phyloP scores from a whole-genome alignment of 1,140 invertebrate species.

The Leptinotarsa undecemlineata region DNA sequence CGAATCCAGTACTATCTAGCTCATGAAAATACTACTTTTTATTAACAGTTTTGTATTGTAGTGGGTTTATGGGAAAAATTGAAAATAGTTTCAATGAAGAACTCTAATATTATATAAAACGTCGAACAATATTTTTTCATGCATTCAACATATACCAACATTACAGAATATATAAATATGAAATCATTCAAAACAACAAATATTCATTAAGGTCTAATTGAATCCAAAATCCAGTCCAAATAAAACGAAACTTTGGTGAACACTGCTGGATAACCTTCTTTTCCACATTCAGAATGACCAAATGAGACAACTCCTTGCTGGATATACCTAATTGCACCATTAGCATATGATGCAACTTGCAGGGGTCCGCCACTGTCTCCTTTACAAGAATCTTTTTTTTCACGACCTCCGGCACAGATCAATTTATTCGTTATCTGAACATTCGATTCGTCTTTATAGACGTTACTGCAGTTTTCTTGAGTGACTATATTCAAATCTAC shows the following conservation, averaged over 20 bases:
- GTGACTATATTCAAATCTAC: slow-evolving; percentile 58
- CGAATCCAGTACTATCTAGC: too few relatives aligned
- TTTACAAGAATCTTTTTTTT: slow-evolving; percentile 55
- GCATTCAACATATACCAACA: too few relatives aligned
- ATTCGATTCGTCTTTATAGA: slow-evolving; percentile 48
- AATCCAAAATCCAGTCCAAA: slow-evolving; percentile 61
- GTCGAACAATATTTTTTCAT: too few relatives aligned
- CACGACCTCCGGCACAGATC: slow-evolving; percentile 64
- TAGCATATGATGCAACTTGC: slow-evolving; percentile 54
- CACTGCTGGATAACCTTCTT: slow-evolving; percentile 62
- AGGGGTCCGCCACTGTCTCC: slow-evolving; percentile 56
- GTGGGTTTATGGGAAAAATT: too few relatives aligned
- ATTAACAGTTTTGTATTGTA: too few relatives aligned
- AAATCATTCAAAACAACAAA: not conserved
- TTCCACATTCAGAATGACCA: slow-evolving; percentile 59
- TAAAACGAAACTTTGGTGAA: slow-evolving; percentile 66
- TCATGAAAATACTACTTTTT: too few relatives aligned
- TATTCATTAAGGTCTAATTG: slow-evolving; percentile 31
- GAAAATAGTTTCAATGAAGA: too few relatives aligned
- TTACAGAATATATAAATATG: too few relatives aligned
- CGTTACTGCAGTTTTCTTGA: slow-evolving; percentile 54
- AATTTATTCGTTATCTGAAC: slow-evolving; percentile 57
- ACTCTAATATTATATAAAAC: too few relatives aligned
- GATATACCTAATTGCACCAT: slow-evolving; percentile 41
- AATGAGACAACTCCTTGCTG: slow-evolving; percentile 59